Evolutionary conservation across 2,888 invertebrate genomes (phyloP), one percentile per base, ranked within the genome.

Genomic region (Miltochrista miniata): DNA sequence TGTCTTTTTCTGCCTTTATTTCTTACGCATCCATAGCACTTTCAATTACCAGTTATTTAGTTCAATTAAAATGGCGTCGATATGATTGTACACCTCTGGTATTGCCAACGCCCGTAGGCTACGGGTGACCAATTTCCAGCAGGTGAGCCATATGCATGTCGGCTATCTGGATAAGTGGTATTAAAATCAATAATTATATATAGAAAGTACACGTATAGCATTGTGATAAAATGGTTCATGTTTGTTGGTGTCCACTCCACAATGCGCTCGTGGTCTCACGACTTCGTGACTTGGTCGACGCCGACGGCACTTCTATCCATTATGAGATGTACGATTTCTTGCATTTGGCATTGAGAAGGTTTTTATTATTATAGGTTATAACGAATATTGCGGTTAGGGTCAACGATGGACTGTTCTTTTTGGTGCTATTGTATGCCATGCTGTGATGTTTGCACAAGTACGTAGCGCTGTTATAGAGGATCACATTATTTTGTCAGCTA

Each of bases 241-340:
- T 74, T 62, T 64, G 60, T 52, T 68, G 55, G 66, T 58, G 60
- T 67, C 66, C 62, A 68, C 3, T 31, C 31, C 31, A 31, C 65
- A 67, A 69, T 66, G 58, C 57, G 59, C 51, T 76, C 77, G 74
- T 74, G 80, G 64, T 64, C 59, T 65, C 77, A 79, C 79, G 80
- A 74, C 65, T 59, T 70, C 80, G 80, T 79, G 79, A 79, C 71
- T 64, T 59, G 69, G 65, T 64, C 67, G 52, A 52, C 41, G 52
- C 47, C 37, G 58, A 59, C 51, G 55, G 53, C 58, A 63, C 39
- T 43, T 54, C 56, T 59, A 57, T 66, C 67, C 63, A 56, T 54
- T 64, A 59, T 61, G 36, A 56, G 42, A 51, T 47, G 60, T 54
- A 51, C 46, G 49, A 51, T 58, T 64, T 53, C 51, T 60, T 61